Percentiles rank a stretch among this genome's conserved stretches.
These are phyloP conservation scores for Chondrilla cf. caribensis DNA, from an alignment of 37 sponge, comb jelly and placozoan species.

Conservation along the genomic window DNA sequence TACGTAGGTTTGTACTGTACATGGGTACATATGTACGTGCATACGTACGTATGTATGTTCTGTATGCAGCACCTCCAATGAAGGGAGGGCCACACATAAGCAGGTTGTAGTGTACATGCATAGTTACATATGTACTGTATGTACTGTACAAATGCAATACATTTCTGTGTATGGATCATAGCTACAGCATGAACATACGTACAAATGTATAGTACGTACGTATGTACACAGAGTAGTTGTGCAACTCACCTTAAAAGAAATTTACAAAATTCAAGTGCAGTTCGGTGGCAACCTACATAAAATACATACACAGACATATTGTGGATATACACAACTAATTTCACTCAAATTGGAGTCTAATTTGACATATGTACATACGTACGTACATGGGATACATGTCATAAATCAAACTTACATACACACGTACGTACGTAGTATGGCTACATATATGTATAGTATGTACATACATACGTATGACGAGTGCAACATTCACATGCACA, in stretches of 20 bases:
- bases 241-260: constrained; percentile 66
- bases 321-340: no score
- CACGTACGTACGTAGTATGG: neutral
- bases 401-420: neutral
- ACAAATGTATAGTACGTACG: no score
- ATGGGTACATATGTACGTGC: constrained; percentile 6
- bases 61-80: no score
- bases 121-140: neutral
- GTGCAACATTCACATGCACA: neutral
- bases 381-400: no score
- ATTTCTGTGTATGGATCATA: no score
- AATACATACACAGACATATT: neutral
- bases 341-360: no score
- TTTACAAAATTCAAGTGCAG: constrained; percentile 93
- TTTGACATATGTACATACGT: neutral
- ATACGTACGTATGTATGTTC: neutral
- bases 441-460: neutral
- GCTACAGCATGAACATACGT: no score
- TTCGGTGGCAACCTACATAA: constrained; percentile 80
- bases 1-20: neutral
- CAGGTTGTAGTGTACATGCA: no score
- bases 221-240: no score
- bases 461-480: neutral
- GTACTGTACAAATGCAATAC: neutral
- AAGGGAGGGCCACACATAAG: no score